Evolutionary conservation across 1,140 invertebrate genomes (phyloP).

Genomic region (Leptinotarsa defecta): DNA sequence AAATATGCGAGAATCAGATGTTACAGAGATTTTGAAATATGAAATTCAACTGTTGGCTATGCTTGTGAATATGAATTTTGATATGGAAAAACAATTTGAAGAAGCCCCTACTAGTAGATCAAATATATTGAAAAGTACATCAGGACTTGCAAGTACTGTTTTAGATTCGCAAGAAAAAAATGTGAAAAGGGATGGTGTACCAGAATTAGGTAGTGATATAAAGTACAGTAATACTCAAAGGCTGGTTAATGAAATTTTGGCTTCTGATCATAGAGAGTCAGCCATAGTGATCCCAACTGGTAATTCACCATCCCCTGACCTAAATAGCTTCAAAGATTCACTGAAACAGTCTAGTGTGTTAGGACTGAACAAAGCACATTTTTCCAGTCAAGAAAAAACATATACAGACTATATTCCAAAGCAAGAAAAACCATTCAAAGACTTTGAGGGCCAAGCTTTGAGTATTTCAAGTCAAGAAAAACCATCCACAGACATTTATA

Average conservation of each 20-base stretch:
- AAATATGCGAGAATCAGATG: not conserved
- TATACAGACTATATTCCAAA: not conserved
- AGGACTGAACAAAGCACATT: not conserved
- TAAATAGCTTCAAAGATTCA: no score
- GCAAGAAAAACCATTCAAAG: not conserved
- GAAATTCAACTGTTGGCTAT: not conserved
- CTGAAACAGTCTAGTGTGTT: not conserved
- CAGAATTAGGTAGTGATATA: not conserved
- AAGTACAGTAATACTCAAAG: not conserved
- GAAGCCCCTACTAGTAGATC: not conserved
- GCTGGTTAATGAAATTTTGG: not conserved
- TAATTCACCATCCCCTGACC: not conserved
- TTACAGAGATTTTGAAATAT: constrained; percentile 1
- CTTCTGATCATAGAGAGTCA: not conserved
- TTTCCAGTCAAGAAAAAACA: not conserved
- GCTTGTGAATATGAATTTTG: not conserved
- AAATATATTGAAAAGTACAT: not conserved
- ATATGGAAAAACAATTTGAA: constrained; percentile 1
- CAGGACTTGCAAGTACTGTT: not conserved
- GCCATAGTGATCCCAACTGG: no score
- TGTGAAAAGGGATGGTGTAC: not conserved
- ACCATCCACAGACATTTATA: no score
- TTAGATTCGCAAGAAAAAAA: not conserved
- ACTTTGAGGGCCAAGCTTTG: not conserved
- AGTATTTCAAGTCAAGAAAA: no score